Evolutionary conservation across 35 echinoderm and acorn worm species (phyloP).

Genomic region (Antedon bifida): DNA sequence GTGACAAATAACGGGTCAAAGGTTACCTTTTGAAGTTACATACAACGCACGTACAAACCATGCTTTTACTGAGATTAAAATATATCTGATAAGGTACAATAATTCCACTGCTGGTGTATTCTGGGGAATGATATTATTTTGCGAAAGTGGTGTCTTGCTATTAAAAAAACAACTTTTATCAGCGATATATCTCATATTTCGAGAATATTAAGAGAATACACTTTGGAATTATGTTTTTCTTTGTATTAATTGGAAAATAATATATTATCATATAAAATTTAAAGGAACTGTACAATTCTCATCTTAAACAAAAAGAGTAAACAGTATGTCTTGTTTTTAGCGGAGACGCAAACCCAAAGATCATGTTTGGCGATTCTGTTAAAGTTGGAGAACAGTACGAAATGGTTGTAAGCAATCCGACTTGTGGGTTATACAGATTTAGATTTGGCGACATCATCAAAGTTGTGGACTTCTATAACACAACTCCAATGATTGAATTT

Average conservation of each 20-base stretch:
- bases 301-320: not conserved
- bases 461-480: constrained; percentile 30
- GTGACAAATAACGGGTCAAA: too few species aligned
- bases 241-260: not conserved
- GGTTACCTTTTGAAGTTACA: too few species aligned
- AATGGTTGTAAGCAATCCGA: constrained; percentile 23
- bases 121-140: too few species aligned
- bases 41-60: too few species aligned
- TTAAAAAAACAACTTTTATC: too few species aligned
- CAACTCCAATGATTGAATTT: constrained; percentile 34
- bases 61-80: too few species aligned
- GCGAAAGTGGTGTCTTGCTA: too few species aligned
- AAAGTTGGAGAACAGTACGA: constrained; percentile 32
- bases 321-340: not conserved
- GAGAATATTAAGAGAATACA: not conserved
- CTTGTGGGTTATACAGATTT: constrained; percentile 30
- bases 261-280: not conserved
- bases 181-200: not conserved
- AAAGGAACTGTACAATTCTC: not conserved
- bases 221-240: not conserved
- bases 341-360: constrained; percentile 35
- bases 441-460: constrained; percentile 39
- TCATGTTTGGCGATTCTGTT: constrained; percentile 30
- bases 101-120: too few species aligned
- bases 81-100: too few species aligned